A percentile compares a stretch with the other conserved stretches of the same genome.
Evolutionary conservation across 2,797 vertebrate genomes (phyloP).

Genomic region (Danio kyathit): DNA sequence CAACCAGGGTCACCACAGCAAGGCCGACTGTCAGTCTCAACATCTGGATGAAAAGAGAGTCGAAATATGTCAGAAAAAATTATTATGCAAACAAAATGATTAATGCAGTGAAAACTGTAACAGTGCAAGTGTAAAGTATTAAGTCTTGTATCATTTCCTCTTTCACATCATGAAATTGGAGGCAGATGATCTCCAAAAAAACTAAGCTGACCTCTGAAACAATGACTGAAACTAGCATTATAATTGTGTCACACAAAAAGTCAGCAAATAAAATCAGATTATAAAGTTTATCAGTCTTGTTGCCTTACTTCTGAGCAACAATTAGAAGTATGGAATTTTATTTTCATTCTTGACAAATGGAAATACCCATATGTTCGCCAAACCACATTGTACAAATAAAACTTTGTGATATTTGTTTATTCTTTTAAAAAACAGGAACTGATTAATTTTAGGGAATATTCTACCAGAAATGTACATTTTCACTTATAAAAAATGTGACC

Average conservation of each 20-base stretch:
- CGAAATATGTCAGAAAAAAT: background rate
- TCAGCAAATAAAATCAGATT: background rate
- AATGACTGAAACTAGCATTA: background rate
- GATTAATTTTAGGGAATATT: background rate
- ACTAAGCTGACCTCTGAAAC: background rate
- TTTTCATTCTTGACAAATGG: background rate
- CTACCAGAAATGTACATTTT: no score
- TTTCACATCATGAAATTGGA: background rate
- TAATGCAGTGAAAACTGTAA: no score
- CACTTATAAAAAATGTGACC: no score
- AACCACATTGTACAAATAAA: background rate
- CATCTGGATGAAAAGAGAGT: conserved; percentile 70
- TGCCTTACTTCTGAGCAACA: background rate
- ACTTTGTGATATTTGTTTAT: background rate
- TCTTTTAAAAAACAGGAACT: background rate
- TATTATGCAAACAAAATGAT: no score
- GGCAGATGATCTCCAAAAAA: background rate
- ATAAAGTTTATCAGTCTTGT: background rate
- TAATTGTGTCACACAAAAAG: background rate
- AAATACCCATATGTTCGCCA: conserved; percentile 1
- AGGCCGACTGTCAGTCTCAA: conserved; percentile 66
- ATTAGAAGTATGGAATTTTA: background rate
- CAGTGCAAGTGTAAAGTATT: background rate
- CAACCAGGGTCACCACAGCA: conserved; percentile 67
- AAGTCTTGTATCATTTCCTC: conserved; percentile 38